Evolutionary conservation across 2,797 vertebrate species (phyloP).

Genomic region (Stomatorhinus walkeri): DNA sequence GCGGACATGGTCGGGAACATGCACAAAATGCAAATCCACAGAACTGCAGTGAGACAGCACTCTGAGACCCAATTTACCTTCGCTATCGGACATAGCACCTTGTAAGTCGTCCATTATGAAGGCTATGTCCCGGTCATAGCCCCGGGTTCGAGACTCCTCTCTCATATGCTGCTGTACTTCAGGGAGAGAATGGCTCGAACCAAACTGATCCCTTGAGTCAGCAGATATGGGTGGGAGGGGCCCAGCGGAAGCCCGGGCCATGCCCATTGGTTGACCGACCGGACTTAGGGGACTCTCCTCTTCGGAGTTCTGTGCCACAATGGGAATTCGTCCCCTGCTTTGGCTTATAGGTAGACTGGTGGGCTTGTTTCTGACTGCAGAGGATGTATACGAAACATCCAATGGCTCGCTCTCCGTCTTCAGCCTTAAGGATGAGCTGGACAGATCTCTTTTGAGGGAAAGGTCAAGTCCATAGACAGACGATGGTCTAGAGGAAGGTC

Average conservation of each 20-base stretch:
- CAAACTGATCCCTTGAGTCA: conserved; percentile 96
- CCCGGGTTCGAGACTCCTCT: conserved; percentile 90
- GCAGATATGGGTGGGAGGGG: conserved; percentile 97
- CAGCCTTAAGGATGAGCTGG: conserved; percentile 87
- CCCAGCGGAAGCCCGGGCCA: conserved; percentile 95
- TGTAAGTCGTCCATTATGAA: conserved; percentile 99
- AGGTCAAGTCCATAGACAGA: conserved; percentile 96
- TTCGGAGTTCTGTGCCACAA: conserved; percentile 97
- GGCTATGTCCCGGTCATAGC: conserved; percentile 94
- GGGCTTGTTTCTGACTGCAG: conserved; percentile 85
- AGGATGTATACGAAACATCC: conserved; percentile 81
- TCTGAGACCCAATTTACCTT: conserved; percentile 91
- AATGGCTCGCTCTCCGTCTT: conserved; percentile 86
- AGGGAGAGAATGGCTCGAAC: conserved; percentile 96
- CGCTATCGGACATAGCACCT: conserved; percentile 99
- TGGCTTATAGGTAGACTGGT: conserved; percentile 97
- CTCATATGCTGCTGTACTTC: conserved; percentile 99
- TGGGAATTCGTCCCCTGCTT: conserved; percentile 92
- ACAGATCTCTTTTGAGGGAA: conserved; percentile 90
- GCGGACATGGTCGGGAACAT: conserved; percentile 67
- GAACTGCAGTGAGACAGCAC: conserved; percentile 66
- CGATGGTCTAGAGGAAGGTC: conserved; percentile 90
- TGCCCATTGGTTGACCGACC: conserved; percentile 98
- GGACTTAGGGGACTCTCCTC: conserved; percentile 97
- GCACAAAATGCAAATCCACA: conserved; percentile 74